phyloP scores from a whole-genome alignment of 2,113 vertebrate genomes.

The Dicaeum eximium region DNA sequence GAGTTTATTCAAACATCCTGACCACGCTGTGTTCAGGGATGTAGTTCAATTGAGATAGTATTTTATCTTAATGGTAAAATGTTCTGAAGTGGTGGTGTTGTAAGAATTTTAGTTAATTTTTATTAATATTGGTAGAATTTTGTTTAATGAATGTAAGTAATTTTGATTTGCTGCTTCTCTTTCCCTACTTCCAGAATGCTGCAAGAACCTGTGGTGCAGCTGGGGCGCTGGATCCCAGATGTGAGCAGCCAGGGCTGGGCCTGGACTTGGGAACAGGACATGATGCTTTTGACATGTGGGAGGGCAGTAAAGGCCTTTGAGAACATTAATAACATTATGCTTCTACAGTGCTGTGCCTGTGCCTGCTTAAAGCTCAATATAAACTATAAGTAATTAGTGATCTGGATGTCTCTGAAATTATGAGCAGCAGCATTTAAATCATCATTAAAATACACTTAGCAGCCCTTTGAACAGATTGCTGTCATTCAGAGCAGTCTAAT shows the following conservation, averaged over 20 bases:
- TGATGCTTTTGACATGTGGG: not conserved
- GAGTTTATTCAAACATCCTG: not conserved
- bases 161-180: not conserved
- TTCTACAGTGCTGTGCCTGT: not conserved
- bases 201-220: not conserved
- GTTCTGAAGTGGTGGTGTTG: fast-evolving
- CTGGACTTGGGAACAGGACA: not conserved
- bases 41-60: fast-evolving
- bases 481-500: not conserved
- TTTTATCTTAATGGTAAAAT: not conserved
- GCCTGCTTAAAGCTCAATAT: not conserved
- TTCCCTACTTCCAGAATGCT: not conserved
- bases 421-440: not conserved
- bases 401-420: not conserved
- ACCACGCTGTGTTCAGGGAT: fast-evolving
- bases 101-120: not conserved
- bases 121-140: not conserved
- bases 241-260: not conserved
- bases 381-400: not conserved
- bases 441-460: constrained; percentile 1
- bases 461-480: not conserved
- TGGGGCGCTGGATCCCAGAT: not conserved
- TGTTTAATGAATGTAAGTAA: not conserved
- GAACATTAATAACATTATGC: not conserved
- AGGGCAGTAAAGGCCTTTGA: not conserved